phyloP scores from a whole-genome alignment of 2,888 invertebrate genomes.

The Noctua janthina region DNA sequence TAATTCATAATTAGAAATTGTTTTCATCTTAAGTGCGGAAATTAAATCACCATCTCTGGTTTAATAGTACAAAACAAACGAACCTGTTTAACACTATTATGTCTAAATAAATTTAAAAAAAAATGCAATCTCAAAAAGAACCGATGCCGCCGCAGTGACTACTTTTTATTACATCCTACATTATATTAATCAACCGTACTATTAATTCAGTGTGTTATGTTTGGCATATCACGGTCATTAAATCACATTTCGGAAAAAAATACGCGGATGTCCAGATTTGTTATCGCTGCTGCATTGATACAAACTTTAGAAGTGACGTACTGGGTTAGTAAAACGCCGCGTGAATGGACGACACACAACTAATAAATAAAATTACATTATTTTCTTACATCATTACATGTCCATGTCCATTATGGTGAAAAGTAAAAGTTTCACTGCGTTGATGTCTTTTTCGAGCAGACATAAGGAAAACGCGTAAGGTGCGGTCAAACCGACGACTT shows the following conservation, averaged over 20 bases:
- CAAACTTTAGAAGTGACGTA: constrained; percentile 10
- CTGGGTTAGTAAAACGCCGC: constrained; percentile 16
- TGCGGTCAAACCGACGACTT: neutral
- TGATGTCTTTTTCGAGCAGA: constrained; percentile 29
- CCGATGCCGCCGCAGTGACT: neutral
- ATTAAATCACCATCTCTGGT: no score
- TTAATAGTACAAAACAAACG: no score
- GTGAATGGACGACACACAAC: neutral
- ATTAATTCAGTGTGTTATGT: neutral
- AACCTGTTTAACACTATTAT: no score
- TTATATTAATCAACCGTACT: no score
- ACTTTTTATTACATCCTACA: neutral
- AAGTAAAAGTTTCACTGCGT: constrained; percentile 6
- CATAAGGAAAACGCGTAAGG: neutral
- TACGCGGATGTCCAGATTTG: constrained; percentile 10
- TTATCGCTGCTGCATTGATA: neutral
- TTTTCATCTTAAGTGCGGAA: no score
- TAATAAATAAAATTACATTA: neutral
- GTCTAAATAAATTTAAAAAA: neutral
- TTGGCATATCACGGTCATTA: constrained; percentile 19
- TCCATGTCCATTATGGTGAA: neutral
- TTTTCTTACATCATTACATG: neutral
- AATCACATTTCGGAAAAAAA: neutral
- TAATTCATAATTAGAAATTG: neutral
- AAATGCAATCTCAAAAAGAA: neutral